Evolutionary conservation across 1,140 invertebrate genomes (phyloP).

Genomic region (Portunus trituberculatus): DNA sequence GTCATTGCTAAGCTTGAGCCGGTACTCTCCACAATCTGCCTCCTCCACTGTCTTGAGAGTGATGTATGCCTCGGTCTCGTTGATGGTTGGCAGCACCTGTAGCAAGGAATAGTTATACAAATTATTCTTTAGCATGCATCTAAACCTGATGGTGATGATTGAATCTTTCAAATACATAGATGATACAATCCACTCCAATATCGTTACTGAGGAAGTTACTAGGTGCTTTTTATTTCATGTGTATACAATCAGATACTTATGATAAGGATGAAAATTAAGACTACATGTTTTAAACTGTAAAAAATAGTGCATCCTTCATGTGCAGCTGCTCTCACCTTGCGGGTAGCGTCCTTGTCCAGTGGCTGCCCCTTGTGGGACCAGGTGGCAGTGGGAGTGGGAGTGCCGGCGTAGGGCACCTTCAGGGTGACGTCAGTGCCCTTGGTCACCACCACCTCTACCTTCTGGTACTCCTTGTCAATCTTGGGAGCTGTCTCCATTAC

Average conservation of each 20-base stretch:
- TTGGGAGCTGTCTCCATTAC: conserved; percentile 86
- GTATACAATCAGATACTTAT: no score
- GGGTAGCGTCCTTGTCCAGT: conserved; percentile 80
- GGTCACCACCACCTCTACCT: conserved; percentile 86
- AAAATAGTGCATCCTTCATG: not conserved
- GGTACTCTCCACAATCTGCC: conserved; percentile 88
- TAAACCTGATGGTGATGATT: no score
- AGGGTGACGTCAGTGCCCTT: conserved; percentile 87
- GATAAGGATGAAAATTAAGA: no score
- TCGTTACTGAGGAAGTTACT: no score
- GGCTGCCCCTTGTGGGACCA: conserved; percentile 88
- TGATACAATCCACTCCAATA: no score
- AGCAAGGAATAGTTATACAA: conserved; percentile 61
- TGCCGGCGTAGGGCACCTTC: conserved; percentile 86
- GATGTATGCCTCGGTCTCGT: conserved; percentile 86
- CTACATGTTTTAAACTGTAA: no score
- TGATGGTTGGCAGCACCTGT: conserved; percentile 82
- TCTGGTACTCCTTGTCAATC: conserved; percentile 84
- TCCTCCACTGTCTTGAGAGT: conserved; percentile 88
- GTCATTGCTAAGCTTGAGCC: conserved; percentile 86
- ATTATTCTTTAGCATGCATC: conserved; percentile 78
- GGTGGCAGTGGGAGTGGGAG: conserved; percentile 87
- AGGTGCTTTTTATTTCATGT: no score
- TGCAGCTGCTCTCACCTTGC: not conserved
- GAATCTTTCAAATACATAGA: no score